These are phyloP conservation scores for Sternarchorhynchus goeldii DNA, from an alignment of 2,797 vertebrate genomes.

Conservation along the genomic window DNA sequence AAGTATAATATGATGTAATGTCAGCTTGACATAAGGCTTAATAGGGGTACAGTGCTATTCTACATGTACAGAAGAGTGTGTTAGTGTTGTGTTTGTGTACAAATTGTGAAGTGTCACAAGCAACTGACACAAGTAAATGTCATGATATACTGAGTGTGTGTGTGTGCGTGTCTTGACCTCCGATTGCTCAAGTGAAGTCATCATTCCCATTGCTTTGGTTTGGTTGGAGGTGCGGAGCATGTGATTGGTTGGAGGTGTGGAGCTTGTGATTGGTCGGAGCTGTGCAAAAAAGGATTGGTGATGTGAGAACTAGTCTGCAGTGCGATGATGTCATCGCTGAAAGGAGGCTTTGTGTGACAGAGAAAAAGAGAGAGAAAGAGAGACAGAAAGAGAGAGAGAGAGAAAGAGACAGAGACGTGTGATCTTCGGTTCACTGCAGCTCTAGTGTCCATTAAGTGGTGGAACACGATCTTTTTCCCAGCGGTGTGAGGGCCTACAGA, in stretches of 20 bases:
- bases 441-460: slow-evolving; percentile 47
- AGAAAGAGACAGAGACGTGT: slow-evolving; percentile 53
- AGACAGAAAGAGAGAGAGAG: slow-evolving; percentile 49
- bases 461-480: slow-evolving; percentile 54
- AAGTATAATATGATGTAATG: too few species aligned
- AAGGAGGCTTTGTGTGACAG: slow-evolving; percentile 59
- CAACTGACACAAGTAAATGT: too few species aligned
- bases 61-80: background rate
- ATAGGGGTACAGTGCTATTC: background rate
- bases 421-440: slow-evolving; percentile 50
- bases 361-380: slow-evolving; percentile 57
- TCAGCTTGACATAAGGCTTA: too few species aligned
- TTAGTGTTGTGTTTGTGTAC: background rate
- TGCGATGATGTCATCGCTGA: slow-evolving; percentile 79
- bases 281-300: slow-evolving; percentile 62
- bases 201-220: slow-evolving; percentile 49
- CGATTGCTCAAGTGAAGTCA: slow-evolving; percentile 29
- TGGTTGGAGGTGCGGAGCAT: slow-evolving; percentile 48
- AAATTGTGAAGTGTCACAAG: background rate
- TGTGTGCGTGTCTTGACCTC: slow-evolving; percentile 10
- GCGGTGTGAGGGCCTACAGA: slow-evolving; percentile 39
- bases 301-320: slow-evolving; percentile 72
- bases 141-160: background rate
- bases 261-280: slow-evolving; percentile 61
- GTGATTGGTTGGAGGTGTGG: slow-evolving; percentile 61